phyloP scores from a whole-genome alignment of 2,797 vertebrate species.

The Enteromius anoplus region DNA sequence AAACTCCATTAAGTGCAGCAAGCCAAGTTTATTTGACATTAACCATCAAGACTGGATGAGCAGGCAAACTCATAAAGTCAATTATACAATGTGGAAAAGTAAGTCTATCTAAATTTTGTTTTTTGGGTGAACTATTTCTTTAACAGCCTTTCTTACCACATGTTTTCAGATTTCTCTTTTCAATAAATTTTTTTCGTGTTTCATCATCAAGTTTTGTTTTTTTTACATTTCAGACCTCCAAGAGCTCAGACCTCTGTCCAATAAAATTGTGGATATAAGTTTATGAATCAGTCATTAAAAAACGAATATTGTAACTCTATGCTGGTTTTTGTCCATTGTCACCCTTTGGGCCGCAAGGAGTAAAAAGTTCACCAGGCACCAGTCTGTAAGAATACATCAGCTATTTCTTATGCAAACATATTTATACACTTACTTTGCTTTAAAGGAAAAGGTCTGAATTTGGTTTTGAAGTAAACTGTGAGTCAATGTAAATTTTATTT shows the following conservation, averaged over 20 bases:
- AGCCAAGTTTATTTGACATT: no score
- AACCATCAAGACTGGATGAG: no score
- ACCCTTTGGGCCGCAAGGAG: not conserved
- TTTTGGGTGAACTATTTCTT: no score
- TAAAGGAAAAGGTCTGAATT: not conserved
- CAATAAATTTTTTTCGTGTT: no score
- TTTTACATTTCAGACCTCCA: not conserved
- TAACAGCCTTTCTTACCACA: no score
- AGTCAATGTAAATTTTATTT: conserved; percentile 18
- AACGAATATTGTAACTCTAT: not conserved
- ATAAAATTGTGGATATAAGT: not conserved
- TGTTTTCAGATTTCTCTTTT: not conserved
- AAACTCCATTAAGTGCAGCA: no score
- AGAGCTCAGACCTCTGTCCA: no score
- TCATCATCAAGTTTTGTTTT: not conserved
- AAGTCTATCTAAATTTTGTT: no score
- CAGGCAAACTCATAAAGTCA: no score
- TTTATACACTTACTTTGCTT: not conserved
- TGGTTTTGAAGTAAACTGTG: not conserved
- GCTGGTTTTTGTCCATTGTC: not conserved
- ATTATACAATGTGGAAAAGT: no score
- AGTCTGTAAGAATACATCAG: not conserved
- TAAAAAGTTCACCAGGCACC: not conserved
- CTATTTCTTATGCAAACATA: conserved; percentile 6
- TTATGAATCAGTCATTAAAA: not conserved